Percentiles rank a stretch among this genome's conserved stretches.
Conservation (phyloP, 2,113 vertebrate species). For the Tursiops truncatus region DNA sequence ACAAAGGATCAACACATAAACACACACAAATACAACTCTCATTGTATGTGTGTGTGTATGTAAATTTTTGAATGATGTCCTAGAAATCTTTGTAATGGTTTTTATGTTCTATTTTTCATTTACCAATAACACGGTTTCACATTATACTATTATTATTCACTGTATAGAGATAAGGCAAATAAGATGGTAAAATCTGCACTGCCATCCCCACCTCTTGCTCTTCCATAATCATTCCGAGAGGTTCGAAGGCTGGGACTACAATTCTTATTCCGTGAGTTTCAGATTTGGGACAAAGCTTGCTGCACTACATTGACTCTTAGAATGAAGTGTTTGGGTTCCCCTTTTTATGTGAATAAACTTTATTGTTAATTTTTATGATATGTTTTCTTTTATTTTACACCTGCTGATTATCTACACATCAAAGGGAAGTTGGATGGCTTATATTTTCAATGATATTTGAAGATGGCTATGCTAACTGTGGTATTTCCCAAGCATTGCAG, state of each 20-base stretch:
- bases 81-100: neutral
- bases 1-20: neutral
- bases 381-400: constrained; percentile 12
- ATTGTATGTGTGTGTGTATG: neutral
- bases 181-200: neutral
- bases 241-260: neutral
- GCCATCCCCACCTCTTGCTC: rapidly evolving
- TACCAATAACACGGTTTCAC: neutral
- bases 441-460: constrained; percentile 10
- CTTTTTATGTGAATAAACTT: neutral
- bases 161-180: neutral
- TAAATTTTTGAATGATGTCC: neutral
- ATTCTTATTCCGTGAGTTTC: neutral
- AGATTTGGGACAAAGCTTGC: neutral
- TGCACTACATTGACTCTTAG: neutral
- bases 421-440: neutral
- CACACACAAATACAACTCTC: neutral
- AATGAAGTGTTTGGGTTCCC: neutral
- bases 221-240: neutral
- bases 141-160: neutral
- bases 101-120: neutral
- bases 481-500: neutral
- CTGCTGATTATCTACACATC: neutral
- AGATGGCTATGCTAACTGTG: neutral
- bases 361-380: neutral